Evolutionary conservation across 2,797 vertebrate species (phyloP), one percentile per base, ranked within the genome.

Genomic region (Hephaestus fuliginosus): DNA sequence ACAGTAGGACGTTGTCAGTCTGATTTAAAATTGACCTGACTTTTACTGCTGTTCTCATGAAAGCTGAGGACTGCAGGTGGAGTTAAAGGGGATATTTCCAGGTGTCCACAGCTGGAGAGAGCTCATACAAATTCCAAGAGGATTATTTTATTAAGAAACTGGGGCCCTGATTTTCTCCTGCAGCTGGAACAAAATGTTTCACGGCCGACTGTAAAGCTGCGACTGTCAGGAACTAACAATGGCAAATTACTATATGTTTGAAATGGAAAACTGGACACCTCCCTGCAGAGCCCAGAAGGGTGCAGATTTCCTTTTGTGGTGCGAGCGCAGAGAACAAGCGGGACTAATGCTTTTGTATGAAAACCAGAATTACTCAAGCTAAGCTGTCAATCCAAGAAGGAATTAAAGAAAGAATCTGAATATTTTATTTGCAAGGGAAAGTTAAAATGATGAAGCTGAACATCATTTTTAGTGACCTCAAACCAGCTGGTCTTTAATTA

Each of bases 131-230:
- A 93, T 93, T 94, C 92, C 92, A 89, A 72, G 15, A 2, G 90
- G 92, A 94, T 93, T 94, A 93, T 89, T 90, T 90, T 63, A 93
- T 93, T 90, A 91, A 83, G 60, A 76, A 81, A 73, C 61, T 81
- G 52, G 74, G 80, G 66, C 76, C 67, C 48, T 25, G 56, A 83
- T 84, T 82, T 86, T 5, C 73, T 70, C 84, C 80, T 78, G 77
- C 84, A 82, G 78, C 76, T 90, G 74, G 76, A 87, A 68, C 75
- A 88, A 90, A 39, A 88, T 78, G 57, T 81, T 87, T 76, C 58
- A 60, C 62, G 80, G 72, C 69, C 65, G 9, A 82, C 8, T 76
- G 65, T 63, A 83, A 77, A 80, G 25, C 76, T 14, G 36, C 25
- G 80, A 79, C 55, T 68, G 46, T 68, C 51, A 80, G 66, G 36